Base-by-base conservation (phyloP, 2,113 vertebrate genomes). In the Oostethus manadensis region DNA sequence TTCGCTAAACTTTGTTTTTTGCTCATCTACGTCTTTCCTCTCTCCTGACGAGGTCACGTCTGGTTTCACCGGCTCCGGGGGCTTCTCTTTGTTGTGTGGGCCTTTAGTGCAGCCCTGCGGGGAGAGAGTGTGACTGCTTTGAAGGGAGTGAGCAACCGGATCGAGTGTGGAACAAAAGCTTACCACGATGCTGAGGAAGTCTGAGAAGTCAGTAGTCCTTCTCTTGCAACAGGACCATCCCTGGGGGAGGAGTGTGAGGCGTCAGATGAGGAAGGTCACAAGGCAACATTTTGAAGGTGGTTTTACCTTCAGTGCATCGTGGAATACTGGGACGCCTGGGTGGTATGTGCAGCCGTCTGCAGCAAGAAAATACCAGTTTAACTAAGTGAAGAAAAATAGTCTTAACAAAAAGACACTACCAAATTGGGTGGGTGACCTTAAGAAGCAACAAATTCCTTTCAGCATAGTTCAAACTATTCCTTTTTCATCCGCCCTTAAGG, bases 201-300 rank as follows among this genome's bases (percentile, higher is more conserved):
- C 97, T 18, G 96, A 96, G 74, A 99, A 99, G 79, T 98, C 97
- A 0, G 94, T 98, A 21, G 97, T 99, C 84, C 96, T 92, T 84
- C 93, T 93, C 83, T 91, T 98, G 85, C 97, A 99, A 84, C 97
- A 99, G 8, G 96, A 97, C 97, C 97, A 99, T 59, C 96, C 97
- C 97, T 99, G 66, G 13, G 55, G 71, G 77, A 56, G 44, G 21
- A 55, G 11, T 56, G 14, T 71, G 16, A 67, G 20, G 18, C 11
- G 13, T 55, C 21, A 21, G 5, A 9, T 7, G 8, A 7, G 10
- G 42, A 3, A 9, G 56, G 56, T 11, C 18, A 22, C 13, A n/a
- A 29, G 22, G 42, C 8, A 47, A 64, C 51, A 14, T 71, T 71
- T 62, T 47, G 44, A 66, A 33, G 44, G 10, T 14, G 17, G 1